These are phyloP conservation scores for Atta colombica DNA, from an alignment of 1,140 invertebrate genomes.

Conservation along the genomic window DNA sequence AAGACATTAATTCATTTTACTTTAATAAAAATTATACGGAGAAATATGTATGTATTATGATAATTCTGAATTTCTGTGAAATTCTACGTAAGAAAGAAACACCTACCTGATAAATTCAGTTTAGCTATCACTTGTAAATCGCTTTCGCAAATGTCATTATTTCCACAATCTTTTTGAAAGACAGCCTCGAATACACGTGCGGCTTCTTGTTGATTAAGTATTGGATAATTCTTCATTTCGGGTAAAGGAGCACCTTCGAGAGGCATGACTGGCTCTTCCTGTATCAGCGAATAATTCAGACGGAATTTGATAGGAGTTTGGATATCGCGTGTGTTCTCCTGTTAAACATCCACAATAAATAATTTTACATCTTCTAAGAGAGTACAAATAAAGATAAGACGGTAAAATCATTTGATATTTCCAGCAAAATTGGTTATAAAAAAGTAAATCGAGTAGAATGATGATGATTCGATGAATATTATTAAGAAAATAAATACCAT, in stretches of 20 bases:
- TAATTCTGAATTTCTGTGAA: neutral
- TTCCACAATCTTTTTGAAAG: conserved; percentile 97
- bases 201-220: conserved; percentile 95
- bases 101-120: conserved; percentile 88
- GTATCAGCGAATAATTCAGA: conserved; percentile 93
- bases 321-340: conserved; percentile 94
- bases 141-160: conserved; percentile 96
- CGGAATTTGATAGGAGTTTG: conserved; percentile 95
- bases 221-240: conserved; percentile 93
- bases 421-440: neutral
- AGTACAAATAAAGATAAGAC: neutral
- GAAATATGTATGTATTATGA: conserved; percentile 1
- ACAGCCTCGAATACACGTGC: conserved; percentile 93
- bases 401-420: neutral
- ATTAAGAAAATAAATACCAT: too few relatives aligned
- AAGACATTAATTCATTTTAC: neutral
- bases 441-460: neutral
- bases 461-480: too few relatives aligned
- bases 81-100: conserved; percentile 30
- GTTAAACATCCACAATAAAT: neutral
- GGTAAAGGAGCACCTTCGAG: conserved; percentile 88
- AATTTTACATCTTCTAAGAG: neutral
- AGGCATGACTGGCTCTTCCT: conserved; percentile 89
- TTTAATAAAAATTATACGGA: conserved; percentile 3
- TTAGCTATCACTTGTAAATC: conserved; percentile 91